Conservation (phyloP, 2,797 vertebrate species). For the Parotocinclus haroldoi region DNA sequence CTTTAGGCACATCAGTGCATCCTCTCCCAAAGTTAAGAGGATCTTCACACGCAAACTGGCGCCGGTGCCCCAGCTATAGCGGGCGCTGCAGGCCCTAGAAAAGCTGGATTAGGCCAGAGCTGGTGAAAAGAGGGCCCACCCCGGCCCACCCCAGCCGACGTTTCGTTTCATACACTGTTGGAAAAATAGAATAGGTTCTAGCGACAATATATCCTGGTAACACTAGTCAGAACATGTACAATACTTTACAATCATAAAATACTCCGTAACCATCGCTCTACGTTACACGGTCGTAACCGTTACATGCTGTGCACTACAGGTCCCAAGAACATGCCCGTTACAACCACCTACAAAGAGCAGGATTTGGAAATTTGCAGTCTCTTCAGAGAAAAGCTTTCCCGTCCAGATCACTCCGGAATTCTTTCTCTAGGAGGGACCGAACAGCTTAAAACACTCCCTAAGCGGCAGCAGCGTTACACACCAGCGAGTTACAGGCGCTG, state of each 20-base stretch:
- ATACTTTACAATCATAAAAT: conserved; percentile 54
- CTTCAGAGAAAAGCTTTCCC: background rate
- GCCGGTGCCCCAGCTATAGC: background rate
- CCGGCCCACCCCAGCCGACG: conserved; percentile 13
- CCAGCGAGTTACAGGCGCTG: too few relatives aligned
- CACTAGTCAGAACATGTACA: conserved; percentile 52
- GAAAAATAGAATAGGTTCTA: conserved; percentile 54
- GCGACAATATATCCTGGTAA: conserved; percentile 46
- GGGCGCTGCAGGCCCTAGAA: conserved; percentile 8
- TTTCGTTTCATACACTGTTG: conserved; percentile 17
- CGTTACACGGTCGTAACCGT: conserved; percentile 40
- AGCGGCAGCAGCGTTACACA: too few relatives aligned
- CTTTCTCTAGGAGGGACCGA: too few relatives aligned
- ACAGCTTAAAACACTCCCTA: too few relatives aligned
- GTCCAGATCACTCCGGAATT: background rate
- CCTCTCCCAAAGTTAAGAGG: conserved; percentile 26
- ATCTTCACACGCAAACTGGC: conserved; percentile 31
- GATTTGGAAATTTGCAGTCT: conserved; percentile 29
- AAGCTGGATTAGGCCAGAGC: conserved; percentile 28
- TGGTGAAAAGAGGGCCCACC: conserved; percentile 38
- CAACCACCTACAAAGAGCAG: conserved; percentile 6
- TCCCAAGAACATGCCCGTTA: conserved; percentile 43
- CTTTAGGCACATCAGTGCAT: conserved; percentile 41
- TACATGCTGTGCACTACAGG: conserved; percentile 44
- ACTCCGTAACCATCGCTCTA: conserved; percentile 33